Evolutionary conservation across 2,113 vertebrate species (phyloP), one percentile per base, ranked within the genome.

Genomic region (Nipponia nippon): DNA sequence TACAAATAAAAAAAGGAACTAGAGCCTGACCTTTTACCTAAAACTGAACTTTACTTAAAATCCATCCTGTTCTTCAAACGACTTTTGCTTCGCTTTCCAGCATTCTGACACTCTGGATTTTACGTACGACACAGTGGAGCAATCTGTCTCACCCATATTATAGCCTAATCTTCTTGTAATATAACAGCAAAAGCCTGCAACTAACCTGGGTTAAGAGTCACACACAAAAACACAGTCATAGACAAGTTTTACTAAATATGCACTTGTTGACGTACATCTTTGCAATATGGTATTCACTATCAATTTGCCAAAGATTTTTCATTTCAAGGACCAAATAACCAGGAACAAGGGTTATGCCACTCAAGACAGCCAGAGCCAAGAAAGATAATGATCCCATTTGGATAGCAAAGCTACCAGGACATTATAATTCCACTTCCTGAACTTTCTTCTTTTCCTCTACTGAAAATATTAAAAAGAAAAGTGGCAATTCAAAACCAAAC

Each of bases 1-100:
- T 72, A 81, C 87, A 96, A 90, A 95, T 91, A 94, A 94, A 94
- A 97, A 95, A 93, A 36, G 6, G 19, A 94, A 72, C 36, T 17
- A 75, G 1, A 88, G 58, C 14, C 67, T 91, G 75, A 90, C 67
- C 93, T 94, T 90, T 83, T 80, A 91, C 78, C 94, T 93, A 85
- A 95, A 95, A 72, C 21, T 62, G 66, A 93, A 94, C 93, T 90
- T 94, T 27, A 96, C 66, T 85, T 85, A 50, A 82, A 94, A 82
- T 77, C 19, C 34, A 49, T 49, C 67, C n/a, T 34, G 15, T 72
- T 73, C 93, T 81, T 62, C 27, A 88, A 79, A 88, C 3, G 3
- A 72, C 11, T 69, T 73, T 86, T 58, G 13, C 40, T 80, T 85
- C 0, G 0, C 38, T 85, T 72, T 53, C 27, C 20, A 73, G 46